Conservation (phyloP, 2,797 vertebrate genomes). For the Decapterus maruadsi region DNA sequence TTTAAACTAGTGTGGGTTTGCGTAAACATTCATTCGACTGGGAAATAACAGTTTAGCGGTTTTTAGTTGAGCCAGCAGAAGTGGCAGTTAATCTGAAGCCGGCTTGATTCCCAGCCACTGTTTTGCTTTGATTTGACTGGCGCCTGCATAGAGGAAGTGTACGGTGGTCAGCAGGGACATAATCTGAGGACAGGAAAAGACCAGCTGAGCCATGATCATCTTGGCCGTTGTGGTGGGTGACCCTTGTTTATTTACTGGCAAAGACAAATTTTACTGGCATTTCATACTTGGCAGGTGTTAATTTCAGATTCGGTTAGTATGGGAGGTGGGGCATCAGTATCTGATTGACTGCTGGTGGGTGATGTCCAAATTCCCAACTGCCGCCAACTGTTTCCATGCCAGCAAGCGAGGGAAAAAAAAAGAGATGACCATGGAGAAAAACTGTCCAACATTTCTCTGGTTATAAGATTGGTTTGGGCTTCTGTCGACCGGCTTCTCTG, state of each 20-base stretch:
- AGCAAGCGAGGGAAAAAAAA: constrained; percentile 45
- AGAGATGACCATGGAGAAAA: constrained; percentile 35
- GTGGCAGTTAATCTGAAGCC: constrained; percentile 20
- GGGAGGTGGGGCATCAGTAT: constrained; percentile 58
- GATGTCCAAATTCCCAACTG: constrained; percentile 73
- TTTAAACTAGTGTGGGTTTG: constrained; percentile 16
- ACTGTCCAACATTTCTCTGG: constrained; percentile 48
- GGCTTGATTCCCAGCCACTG: constrained; percentile 42
- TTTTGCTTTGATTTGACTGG: constrained; percentile 50
- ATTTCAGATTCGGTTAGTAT: constrained; percentile 63
- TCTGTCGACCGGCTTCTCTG: not conserved
- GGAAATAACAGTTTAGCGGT: constrained; percentile 31
- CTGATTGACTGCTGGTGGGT: constrained; percentile 75
- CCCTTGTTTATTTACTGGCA: constrained; percentile 74
- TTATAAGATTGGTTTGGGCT: constrained; percentile 8
- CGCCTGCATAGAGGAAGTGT: constrained; percentile 38
- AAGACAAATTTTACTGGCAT: constrained; percentile 62
- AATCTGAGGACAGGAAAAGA: constrained; percentile 66
- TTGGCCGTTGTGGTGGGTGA: constrained; percentile 59
- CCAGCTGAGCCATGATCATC: constrained; percentile 69
- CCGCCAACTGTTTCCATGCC: constrained; percentile 73
- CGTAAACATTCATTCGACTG: constrained; percentile 6
- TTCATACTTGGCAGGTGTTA: constrained; percentile 76
- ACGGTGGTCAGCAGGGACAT: constrained; percentile 43
- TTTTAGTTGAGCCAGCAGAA: constrained; percentile 17